Percentiles rank a stretch among this genome's conserved stretches.
phyloP scores from a whole-genome alignment of 2,113 vertebrate species.

The Megaceryle maxima region DNA sequence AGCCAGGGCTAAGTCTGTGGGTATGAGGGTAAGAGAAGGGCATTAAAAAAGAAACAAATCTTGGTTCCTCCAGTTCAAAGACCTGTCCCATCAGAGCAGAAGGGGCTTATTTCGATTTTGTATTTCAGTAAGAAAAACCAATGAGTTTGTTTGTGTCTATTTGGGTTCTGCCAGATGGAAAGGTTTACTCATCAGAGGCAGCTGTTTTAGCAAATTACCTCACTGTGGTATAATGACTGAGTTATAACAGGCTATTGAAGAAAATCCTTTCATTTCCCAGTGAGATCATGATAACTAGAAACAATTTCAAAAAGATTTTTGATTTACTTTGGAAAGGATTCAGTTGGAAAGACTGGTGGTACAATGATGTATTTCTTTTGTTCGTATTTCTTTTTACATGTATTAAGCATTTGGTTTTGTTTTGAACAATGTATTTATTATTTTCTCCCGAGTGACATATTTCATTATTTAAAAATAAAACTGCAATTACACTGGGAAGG shows the following conservation, averaged over 20 bases:
- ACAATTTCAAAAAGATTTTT: conserved; percentile 72
- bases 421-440: conserved; percentile 59
- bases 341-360: conserved; percentile 58
- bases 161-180: conserved; percentile 75
- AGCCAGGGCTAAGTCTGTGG: not conserved
- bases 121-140: conserved; percentile 37
- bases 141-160: conserved; percentile 69
- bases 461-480: conserved; percentile 54
- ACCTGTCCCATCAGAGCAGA: not conserved
- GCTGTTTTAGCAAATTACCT: conserved; percentile 82
- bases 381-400: conserved; percentile 38
- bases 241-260: conserved; percentile 70
- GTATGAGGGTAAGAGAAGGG: not conserved
- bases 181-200: conserved; percentile 77
- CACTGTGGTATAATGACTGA: conserved; percentile 73
- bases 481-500: conserved; percentile 1
- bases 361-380: conserved; percentile 61
- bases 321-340: conserved; percentile 76
- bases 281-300: conserved; percentile 75
- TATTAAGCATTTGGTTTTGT: conserved; percentile 51
- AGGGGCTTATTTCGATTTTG: conserved; percentile 37
- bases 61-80: conserved; percentile 2
- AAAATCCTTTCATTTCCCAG: conserved; percentile 71
- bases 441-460: conserved; percentile 46
- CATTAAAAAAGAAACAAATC: not conserved